Conservation (phyloP, 2,888 invertebrate genomes). For the Lobophora halterata region DNA sequence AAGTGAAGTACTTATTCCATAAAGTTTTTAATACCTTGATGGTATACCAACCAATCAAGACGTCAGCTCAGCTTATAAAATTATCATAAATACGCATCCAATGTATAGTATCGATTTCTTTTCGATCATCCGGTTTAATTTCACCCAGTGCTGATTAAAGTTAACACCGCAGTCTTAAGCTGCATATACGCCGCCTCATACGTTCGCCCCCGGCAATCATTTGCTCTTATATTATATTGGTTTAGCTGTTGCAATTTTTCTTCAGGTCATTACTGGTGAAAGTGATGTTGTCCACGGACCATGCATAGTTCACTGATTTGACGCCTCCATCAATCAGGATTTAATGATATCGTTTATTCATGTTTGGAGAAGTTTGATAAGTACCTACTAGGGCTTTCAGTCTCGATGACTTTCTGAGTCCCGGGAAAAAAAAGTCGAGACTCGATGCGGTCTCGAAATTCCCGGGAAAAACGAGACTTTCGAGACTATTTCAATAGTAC, state of each 20-base stretch:
- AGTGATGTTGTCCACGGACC: slow-evolving; percentile 44
- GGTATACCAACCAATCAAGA: slow-evolving; percentile 36
- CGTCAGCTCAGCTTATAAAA: slow-evolving; percentile 51
- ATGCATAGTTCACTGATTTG: slow-evolving; percentile 56
- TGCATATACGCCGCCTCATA: slow-evolving; percentile 27
- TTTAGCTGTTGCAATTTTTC: slow-evolving; percentile 55
- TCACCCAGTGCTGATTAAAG: slow-evolving; percentile 52
- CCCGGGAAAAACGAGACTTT: too few relatives aligned
- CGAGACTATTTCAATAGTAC: too few relatives aligned
- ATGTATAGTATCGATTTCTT: slow-evolving; percentile 57
- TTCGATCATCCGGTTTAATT: slow-evolving; percentile 66
- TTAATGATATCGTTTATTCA: slow-evolving; percentile 27
- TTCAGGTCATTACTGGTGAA: slow-evolving; percentile 56
- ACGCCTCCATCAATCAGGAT: slow-evolving; percentile 48
- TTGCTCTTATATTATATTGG: slow-evolving; percentile 49
- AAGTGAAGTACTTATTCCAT: slow-evolving; percentile 31
- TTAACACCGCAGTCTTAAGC: slow-evolving; percentile 45
- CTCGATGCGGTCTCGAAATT: too few relatives aligned
- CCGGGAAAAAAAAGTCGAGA: too few relatives aligned
- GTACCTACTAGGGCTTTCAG: too few relatives aligned
- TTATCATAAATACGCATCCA: slow-evolving; percentile 50
- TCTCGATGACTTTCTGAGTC: too few relatives aligned
- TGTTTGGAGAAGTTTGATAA: slow-evolving; percentile 15
- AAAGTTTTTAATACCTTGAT: slow-evolving; percentile 40
- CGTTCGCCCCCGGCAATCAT: slow-evolving; percentile 48